These are phyloP conservation scores for Microtus oregoni DNA, from an alignment of 2,113 vertebrate species.

Conservation along the genomic window DNA sequence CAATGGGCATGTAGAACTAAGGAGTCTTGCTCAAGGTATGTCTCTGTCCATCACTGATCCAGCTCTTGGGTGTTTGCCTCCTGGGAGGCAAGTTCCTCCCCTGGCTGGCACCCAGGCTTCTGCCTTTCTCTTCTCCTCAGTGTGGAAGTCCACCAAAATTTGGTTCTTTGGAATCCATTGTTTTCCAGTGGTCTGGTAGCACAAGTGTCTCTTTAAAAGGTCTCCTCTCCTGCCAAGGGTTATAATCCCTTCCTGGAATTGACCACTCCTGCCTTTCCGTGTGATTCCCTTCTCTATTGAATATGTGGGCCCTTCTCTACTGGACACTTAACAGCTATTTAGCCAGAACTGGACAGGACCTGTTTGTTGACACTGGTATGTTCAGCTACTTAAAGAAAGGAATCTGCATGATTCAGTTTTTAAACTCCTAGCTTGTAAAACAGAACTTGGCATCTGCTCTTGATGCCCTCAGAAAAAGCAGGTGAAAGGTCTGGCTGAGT, in stretches of 20 bases:
- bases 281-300: background rate
- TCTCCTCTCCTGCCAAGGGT: background rate
- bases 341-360: background rate
- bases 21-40: background rate
- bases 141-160: background rate
- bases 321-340: background rate
- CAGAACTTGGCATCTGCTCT: background rate
- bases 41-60: background rate
- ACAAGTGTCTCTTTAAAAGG: background rate
- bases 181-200: background rate
- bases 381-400: constrained; percentile 2
- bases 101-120: background rate
- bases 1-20: background rate
- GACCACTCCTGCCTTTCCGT: background rate
- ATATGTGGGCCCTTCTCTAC: background rate
- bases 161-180: background rate
- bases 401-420: constrained; percentile 52
- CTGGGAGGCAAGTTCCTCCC: background rate
- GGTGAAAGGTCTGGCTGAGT: background rate
- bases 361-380: constrained; percentile 12
- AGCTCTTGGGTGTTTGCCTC: no score
- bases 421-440: constrained; percentile 54
- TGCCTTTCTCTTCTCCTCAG: no score
- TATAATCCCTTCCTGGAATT: background rate
- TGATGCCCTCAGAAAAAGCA: background rate